Evolutionary conservation across 1,140 invertebrate species (phyloP).

Genomic region (Macrosteles quadrilineatus): DNA sequence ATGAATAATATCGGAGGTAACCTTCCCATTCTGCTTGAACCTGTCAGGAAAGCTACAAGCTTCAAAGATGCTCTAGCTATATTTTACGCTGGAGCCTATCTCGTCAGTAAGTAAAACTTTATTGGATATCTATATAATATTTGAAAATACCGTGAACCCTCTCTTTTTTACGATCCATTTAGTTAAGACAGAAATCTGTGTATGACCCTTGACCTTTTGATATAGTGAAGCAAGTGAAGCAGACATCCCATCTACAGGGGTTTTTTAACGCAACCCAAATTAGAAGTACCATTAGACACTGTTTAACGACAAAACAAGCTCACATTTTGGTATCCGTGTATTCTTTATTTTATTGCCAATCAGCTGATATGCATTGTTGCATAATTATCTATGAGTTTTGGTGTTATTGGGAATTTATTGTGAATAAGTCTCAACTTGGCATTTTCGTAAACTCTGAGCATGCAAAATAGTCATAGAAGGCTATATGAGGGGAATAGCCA

Average conservation of each 20-base stretch:
- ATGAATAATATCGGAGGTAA: constrained; percentile 95
- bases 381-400: no score
- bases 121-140: neutral
- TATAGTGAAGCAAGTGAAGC: neutral
- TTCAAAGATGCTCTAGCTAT: constrained; percentile 81
- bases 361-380: no score
- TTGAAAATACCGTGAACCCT: neutral
- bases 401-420: no score
- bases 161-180: neutral
- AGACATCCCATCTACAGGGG: neutral
- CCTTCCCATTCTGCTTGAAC: constrained; percentile 82
- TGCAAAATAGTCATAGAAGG: no score
- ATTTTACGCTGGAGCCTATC: constrained; percentile 83
- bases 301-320: no score
- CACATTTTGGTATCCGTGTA: no score
- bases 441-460: no score
- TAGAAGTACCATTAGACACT: no score
- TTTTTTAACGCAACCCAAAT: no score
- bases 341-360: no score
- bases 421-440: no score
- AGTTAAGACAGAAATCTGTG: neutral
- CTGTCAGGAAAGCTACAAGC: constrained; percentile 75
- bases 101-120: constrained; percentile 68
- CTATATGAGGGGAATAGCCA: no score
- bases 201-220: neutral